Evolutionary conservation across 2,113 vertebrate genomes (phyloP).

Genomic region (Pollimyrus isidori): DNA sequence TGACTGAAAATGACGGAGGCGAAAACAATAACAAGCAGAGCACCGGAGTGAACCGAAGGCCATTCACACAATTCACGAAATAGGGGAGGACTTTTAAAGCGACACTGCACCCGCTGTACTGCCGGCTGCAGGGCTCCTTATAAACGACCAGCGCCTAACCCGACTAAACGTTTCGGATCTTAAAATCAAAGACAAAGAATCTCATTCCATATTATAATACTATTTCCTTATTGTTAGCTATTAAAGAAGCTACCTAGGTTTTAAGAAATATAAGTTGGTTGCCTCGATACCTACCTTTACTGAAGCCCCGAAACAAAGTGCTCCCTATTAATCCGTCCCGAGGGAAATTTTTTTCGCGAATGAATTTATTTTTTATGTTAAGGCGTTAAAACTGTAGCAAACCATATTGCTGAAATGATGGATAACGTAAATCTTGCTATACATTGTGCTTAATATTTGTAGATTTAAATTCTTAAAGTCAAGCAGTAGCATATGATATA

Average conservation of each 20-base stretch:
- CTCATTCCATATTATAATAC: neutral
- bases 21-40: constrained; percentile 53
- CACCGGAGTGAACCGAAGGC: constrained; percentile 37
- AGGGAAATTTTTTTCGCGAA: neutral
- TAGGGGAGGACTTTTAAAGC: constrained; percentile 52
- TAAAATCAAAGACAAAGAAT: neutral
- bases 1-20: constrained; percentile 52
- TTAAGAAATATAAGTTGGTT: neutral
- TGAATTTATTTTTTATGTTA: neutral
- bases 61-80: constrained; percentile 25
- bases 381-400: neutral
- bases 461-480: neutral
- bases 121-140: neutral
- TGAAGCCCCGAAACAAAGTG: neutral
- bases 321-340: neutral
- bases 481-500: neutral
- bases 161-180: neutral
- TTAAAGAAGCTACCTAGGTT: neutral
- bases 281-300: neutral
- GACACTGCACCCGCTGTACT: constrained; percentile 28
- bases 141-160: neutral
- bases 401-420: neutral
- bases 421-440: neutral
- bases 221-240: neutral
- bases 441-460: neutral